A percentile compares a stretch with the other conserved stretches of the same genome.
Evolutionary conservation across 2,113 vertebrate species (phyloP).

Genomic region (Acrocephalus arundinaceus): DNA sequence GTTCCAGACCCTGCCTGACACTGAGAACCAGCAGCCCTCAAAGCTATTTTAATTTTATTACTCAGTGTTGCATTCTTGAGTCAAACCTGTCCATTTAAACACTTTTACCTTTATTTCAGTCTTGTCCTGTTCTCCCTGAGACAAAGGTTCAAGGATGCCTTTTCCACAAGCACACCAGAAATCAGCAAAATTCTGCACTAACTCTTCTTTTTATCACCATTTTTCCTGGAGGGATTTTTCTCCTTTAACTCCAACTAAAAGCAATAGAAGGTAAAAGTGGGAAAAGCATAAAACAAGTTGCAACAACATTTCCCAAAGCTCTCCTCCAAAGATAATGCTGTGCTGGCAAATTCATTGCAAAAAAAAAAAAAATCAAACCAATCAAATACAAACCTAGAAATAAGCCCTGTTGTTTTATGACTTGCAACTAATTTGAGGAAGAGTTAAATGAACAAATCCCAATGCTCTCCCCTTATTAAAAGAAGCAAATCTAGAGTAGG

Average conservation of each 20-base stretch:
- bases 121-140: background rate
- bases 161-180: background rate
- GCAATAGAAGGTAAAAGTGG: background rate
- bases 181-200: background rate
- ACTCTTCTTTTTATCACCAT: background rate
- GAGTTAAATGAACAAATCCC: background rate
- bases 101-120: background rate
- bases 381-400: background rate
- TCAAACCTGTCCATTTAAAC: background rate
- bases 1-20: background rate
- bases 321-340: background rate
- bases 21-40: background rate
- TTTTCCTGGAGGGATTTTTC: background rate
- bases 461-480: background rate
- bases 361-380: background rate
- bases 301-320: conserved; percentile 14
- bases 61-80: background rate
- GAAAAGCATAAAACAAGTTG: conserved; percentile 1
- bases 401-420: background rate
- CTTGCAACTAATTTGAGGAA: background rate
- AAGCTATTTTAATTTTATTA: background rate
- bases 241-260: background rate
- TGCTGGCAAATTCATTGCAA: background rate
- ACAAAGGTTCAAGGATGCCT: background rate
- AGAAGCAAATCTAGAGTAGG: background rate